A percentile compares a stretch with the other conserved stretches of the same genome.
phyloP scores from a whole-genome alignment of 2,888 invertebrate genomes.

The Suillia variegata region DNA sequence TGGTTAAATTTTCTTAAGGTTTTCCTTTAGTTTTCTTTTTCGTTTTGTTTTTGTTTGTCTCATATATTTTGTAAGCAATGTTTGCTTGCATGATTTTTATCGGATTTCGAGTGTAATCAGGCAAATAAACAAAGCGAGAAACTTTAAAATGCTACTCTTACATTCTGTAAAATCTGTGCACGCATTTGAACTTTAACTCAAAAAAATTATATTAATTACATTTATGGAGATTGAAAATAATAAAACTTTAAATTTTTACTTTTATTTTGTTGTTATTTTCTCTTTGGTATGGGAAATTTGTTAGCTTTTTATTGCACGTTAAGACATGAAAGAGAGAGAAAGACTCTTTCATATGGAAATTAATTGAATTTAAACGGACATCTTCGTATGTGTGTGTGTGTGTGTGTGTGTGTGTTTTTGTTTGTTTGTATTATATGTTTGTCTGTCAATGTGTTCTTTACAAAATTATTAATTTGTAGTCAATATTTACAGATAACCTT shows the following conservation, averaged over 20 bases:
- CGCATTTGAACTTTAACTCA: slow-evolving; percentile 29
- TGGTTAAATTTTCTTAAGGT: slow-evolving; percentile 6
- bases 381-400: too few relatives aligned
- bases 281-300: slow-evolving; percentile 20
- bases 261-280: slow-evolving; percentile 1
- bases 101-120: slow-evolving; percentile 46
- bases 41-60: too few relatives aligned
- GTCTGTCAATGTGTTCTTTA: too few relatives aligned
- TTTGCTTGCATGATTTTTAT: slow-evolving; percentile 53
- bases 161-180: slow-evolving; percentile 59
- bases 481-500: too few relatives aligned
- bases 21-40: slow-evolving; percentile 25
- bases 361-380: too few relatives aligned
- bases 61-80: slow-evolving; percentile 48
- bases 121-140: slow-evolving; percentile 56
- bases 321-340: too few relatives aligned
- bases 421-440: too few relatives aligned
- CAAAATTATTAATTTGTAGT: too few relatives aligned
- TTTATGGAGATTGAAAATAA: too few relatives aligned
- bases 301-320: slow-evolving; percentile 36
- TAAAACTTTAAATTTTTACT: too few relatives aligned
- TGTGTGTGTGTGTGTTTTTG: too few relatives aligned
- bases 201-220: slow-evolving; percentile 8
- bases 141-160: slow-evolving; percentile 60
- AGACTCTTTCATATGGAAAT: too few relatives aligned